Base-by-base conservation (phyloP, 92 coral and sea anemone genomes). In the Micromussa lordhowensis region DNA sequence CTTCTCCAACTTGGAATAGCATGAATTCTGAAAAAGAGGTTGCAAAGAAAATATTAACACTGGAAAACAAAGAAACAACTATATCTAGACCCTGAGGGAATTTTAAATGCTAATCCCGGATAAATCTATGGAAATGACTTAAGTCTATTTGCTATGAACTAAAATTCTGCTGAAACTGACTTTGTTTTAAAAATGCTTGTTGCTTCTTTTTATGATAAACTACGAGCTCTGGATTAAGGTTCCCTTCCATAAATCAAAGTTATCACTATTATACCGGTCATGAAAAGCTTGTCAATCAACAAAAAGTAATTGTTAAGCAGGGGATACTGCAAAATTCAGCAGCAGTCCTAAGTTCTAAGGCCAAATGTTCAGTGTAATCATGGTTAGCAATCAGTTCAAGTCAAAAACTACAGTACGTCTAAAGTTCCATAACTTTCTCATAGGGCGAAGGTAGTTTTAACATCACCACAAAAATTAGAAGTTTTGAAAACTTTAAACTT, bases 1-100 rank as follows among this genome's bases (percentile, higher is more conserved):
- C 81, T 94, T 94, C 68, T 94, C 97, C 36, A 94, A 85, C 88
- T 94, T 94, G 82, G 97, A 94, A 61, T 90, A 92, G 70, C 94
- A 92, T 15, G 97, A 92, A 24, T 89, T 94, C 97, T 94, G 75
- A 75, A 81, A 89, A 55, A 40, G 3, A 4, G 71, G 1, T 19
- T 66, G 26, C 17, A 71, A 71, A 31, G 29, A 24, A 18, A 24
- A 3, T 16, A 2, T 15, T 19, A 55, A 15, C 22, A 55, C n/a
- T n/a, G n/a, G n/a, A 61, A 5, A 61, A 61, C 18, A 5, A 44
- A 44, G 51, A 44, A 44, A 44, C 10, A 44, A 44, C 51, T 13
- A 8, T 44, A 44, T 8, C 51, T 8, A 44, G 10, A 44, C 51
- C 51, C 10, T 44, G 51, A 44, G 51, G 13, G 51, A 44, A 8